Conservation (phyloP, 2,888 invertebrate genomes). For the Calliopum simillimum region DNA sequence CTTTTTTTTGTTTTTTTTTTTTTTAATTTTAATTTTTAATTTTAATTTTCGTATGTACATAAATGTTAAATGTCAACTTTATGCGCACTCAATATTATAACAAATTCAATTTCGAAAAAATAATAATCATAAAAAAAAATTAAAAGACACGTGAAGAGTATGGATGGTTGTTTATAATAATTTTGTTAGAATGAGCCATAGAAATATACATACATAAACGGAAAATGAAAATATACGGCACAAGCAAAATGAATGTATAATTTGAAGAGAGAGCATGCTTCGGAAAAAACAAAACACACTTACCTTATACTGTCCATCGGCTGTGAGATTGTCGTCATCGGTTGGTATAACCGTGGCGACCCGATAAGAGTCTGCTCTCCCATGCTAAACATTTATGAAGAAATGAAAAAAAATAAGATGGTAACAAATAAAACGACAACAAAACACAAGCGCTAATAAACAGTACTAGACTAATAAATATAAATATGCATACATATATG, state of each 20-base stretch:
- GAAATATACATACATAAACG: not conserved
- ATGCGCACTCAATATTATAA: constrained; percentile 32
- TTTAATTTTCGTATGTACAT: constrained; percentile 27
- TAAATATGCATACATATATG: constrained; percentile 19
- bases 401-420: constrained; percentile 28
- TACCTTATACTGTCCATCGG: constrained; percentile 94
- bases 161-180: constrained; percentile 10
- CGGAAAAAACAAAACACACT: constrained; percentile 35
- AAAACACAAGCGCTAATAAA: constrained; percentile 33
- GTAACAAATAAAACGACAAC: constrained; percentile 34
- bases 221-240: not conserved
- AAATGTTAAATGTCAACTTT: constrained; percentile 35
- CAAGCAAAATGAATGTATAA: not conserved
- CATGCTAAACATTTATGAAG: constrained; percentile 76
- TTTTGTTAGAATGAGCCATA: not conserved
- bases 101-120: constrained; percentile 35
- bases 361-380: constrained; percentile 96
- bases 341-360: constrained; percentile 93
- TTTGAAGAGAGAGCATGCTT: not conserved
- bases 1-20: constrained; percentile 20
- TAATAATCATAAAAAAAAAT: constrained; percentile 34
- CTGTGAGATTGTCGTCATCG: constrained; percentile 95
- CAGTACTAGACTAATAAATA: constrained; percentile 8
- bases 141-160: constrained; percentile 10
- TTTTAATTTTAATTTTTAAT: constrained; percentile 12